Conservation (phyloP, 2,113 vertebrate species). For the Australoheros scitulus region DNA sequence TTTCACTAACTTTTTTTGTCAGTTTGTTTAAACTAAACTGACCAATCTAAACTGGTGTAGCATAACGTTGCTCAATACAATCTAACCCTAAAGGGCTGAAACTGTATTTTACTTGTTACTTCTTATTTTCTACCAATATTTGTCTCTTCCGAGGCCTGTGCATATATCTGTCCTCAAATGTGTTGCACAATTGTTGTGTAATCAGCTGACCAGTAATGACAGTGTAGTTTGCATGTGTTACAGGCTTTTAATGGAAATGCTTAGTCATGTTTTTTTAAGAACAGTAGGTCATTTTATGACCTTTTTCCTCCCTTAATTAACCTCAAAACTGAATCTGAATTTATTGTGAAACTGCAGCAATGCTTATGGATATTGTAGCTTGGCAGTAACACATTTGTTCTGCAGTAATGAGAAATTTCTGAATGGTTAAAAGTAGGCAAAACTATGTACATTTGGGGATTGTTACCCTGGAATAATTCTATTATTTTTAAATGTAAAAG, state of each 20-base stretch:
- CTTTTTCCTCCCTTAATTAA: background rate
- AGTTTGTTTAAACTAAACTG: too few species aligned
- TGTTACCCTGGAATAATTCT: background rate
- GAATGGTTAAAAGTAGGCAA: background rate
- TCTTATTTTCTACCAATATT: too few species aligned
- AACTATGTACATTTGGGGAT: background rate
- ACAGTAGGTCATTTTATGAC: background rate
- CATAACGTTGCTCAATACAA: too few species aligned
- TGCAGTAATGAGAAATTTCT: background rate
- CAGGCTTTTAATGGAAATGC: background rate
- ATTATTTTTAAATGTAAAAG: background rate
- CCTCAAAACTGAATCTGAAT: background rate
- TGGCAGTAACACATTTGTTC: background rate
- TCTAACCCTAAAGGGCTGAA: too few species aligned
- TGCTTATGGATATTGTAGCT: background rate
- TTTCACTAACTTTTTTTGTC: too few species aligned
- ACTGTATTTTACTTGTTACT: background rate
- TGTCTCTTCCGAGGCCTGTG: rapidly evolving
- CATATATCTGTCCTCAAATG: background rate
- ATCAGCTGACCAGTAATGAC: background rate
- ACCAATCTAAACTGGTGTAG: too few species aligned
- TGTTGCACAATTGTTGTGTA: background rate
- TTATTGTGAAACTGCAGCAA: background rate
- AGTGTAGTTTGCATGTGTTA: background rate
- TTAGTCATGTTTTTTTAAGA: background rate